These are phyloP conservation scores for Hedychridium roseum DNA, from an alignment of 2,888 invertebrate genomes.

Conservation along the genomic window DNA sequence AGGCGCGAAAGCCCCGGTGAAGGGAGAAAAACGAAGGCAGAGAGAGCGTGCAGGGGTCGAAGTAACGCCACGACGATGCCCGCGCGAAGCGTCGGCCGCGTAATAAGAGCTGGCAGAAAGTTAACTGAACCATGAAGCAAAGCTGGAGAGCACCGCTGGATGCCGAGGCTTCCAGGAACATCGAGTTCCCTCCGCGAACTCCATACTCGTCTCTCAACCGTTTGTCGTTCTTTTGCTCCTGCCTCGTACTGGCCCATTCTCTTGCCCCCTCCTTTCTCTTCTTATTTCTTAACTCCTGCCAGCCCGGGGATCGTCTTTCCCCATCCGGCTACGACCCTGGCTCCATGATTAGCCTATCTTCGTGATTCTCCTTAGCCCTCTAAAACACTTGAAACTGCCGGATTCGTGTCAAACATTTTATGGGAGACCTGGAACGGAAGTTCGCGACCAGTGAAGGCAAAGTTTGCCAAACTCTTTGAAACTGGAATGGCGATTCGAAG, in stretches of 20 bases:
- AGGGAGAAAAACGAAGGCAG: too few species aligned
- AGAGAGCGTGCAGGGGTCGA: too few species aligned
- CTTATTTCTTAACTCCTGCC: conserved; percentile 5
- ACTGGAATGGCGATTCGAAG: too few species aligned
- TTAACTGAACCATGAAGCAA: conserved; percentile 53
- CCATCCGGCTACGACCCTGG: too few species aligned
- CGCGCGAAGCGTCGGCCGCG: conserved; percentile 41
- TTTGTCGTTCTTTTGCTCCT: conserved; percentile 20
- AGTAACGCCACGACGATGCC: conserved; percentile 29
- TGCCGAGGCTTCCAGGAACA: conserved; percentile 45
- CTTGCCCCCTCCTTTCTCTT: conserved; percentile 9
- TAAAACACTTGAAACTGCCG: too few species aligned
- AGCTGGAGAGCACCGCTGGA: conserved; percentile 33
- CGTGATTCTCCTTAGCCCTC: too few species aligned
- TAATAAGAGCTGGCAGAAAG: conserved; percentile 52
- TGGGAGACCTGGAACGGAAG: too few species aligned
- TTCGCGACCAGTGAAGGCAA: too few species aligned
- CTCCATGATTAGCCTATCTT: too few species aligned
- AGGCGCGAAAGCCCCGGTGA: too few species aligned
- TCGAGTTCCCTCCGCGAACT: conserved; percentile 40
- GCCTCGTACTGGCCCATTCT: conserved; percentile 9
- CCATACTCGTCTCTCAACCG: conserved; percentile 25
- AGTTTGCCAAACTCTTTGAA: too few species aligned
- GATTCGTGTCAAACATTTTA: too few species aligned
- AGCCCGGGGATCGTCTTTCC: conserved; percentile 5